phyloP scores from a whole-genome alignment of 2,797 vertebrate genomes.

The Erethizon dorsatum region DNA sequence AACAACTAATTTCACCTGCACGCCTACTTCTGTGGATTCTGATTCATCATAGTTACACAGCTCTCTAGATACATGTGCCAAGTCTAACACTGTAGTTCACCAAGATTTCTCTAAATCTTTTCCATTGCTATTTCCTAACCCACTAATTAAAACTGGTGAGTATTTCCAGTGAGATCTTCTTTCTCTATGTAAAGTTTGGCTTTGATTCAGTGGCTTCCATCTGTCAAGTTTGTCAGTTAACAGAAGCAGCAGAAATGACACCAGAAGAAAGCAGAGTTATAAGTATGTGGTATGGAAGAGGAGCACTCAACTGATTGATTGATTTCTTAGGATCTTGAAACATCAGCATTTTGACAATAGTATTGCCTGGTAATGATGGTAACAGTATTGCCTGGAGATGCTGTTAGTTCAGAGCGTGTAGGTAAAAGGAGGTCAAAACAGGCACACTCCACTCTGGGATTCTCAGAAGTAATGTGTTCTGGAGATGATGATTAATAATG shows the following conservation, averaged over 20 bases:
- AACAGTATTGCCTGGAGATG: not conserved
- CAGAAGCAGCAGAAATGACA: not conserved
- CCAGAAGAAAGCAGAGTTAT: not conserved
- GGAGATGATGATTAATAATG: not conserved
- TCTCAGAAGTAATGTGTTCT: not conserved
- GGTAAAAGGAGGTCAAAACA: not conserved
- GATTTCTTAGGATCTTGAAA: not conserved
- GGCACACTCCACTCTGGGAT: not conserved
- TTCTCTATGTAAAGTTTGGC: not conserved
- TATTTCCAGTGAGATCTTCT: not conserved
- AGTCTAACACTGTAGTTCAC: not conserved
- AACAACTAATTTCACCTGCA: not conserved
- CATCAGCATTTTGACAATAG: not conserved
- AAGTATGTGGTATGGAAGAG: not conserved
- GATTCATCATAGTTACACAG: not conserved
- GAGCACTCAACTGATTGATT: not conserved
- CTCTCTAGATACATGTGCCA: not conserved
- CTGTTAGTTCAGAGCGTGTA: not conserved
- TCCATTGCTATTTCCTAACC: not conserved
- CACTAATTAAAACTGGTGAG: not conserved
- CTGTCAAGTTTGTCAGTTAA: not conserved
- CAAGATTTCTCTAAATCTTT: not conserved
- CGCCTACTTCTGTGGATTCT: not conserved
- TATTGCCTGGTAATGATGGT: not conserved
- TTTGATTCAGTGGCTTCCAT: constrained; percentile 20